phyloP scores from a whole-genome alignment of 1,140 invertebrate genomes.

The Spodoptera frugiperda region DNA sequence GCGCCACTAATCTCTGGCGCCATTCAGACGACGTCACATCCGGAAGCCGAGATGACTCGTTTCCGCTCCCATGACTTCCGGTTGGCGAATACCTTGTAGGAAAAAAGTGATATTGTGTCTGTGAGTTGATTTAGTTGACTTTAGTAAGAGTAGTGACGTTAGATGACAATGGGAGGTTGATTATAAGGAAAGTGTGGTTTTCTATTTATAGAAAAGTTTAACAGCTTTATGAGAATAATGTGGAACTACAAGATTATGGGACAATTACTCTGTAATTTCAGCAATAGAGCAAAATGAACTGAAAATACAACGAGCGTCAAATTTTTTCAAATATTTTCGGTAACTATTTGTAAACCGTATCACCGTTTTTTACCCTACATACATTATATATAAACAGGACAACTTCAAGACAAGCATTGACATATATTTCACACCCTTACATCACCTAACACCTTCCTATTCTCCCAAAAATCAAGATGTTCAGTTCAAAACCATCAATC shows the following conservation, averaged over 20 bases:
- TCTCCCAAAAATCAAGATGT: not conserved
- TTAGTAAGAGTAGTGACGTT: not conserved
- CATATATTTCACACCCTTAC: not conserved
- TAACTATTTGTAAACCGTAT: no score
- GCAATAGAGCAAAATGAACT: no score
- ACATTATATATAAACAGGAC: no score
- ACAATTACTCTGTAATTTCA: no score
- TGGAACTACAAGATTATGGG: no score
- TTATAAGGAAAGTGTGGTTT: not conserved
- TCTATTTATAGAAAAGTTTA: not conserved
- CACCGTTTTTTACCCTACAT: no score
- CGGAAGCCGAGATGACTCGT: constrained; percentile 48
- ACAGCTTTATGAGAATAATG: not conserved
- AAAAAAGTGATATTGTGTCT: constrained; percentile 17
- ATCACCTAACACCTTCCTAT: not conserved
- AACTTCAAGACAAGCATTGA: no score
- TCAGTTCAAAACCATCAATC: no score
- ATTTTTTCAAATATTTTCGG: no score
- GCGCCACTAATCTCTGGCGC: constrained; percentile 51
- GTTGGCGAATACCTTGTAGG: not conserved
- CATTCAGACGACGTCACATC: constrained; percentile 55
- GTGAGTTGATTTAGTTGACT: constrained; percentile 21
- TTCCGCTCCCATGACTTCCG: constrained; percentile 51
- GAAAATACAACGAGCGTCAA: no score
- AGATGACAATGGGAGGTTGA: not conserved